phyloP scores from a whole-genome alignment of 2,113 vertebrate species.

The Sakesphorus luctuosus region DNA sequence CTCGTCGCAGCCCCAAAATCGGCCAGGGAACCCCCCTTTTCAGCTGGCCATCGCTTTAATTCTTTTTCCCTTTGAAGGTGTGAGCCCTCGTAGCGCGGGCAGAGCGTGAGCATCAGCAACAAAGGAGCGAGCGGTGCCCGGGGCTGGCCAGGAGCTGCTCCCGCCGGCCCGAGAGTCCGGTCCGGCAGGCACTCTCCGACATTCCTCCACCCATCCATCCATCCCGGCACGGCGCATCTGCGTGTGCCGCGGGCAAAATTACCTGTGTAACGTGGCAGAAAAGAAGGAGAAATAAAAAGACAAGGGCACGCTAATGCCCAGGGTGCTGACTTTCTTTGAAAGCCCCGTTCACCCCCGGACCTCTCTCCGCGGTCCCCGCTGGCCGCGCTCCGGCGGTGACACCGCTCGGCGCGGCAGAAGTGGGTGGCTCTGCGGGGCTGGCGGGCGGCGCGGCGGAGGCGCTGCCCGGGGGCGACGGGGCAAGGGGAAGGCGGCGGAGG shows the following conservation, averaged over 20 bases:
- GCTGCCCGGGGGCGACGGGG: not conserved
- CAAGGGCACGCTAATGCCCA: not conserved
- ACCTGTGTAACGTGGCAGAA: rapidly evolving
- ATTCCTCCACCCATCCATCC: not conserved
- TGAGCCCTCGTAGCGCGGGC: not conserved
- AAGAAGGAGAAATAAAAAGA: not conserved
- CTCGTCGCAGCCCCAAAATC: not conserved
- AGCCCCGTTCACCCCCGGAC: not conserved
- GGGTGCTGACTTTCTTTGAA: not conserved
- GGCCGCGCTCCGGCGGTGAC: not conserved
- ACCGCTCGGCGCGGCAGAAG: not conserved
- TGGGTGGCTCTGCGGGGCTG: not conserved
- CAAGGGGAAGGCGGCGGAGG: no score
- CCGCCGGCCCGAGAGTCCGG: not conserved
- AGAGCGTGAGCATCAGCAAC: not conserved
- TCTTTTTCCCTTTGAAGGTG: no score
- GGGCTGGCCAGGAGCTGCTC: not conserved
- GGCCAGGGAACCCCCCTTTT: not conserved
- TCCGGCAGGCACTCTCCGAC: not conserved
- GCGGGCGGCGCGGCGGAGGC: no score
- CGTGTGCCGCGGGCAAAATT: not conserved
- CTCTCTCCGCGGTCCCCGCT: not conserved
- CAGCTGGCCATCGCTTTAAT: not conserved
- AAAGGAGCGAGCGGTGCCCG: not conserved
- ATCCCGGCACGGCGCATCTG: not conserved